phyloP scores from a whole-genome alignment of 2,797 vertebrate genomes.

The Arrhamphus sclerolepis region DNA sequence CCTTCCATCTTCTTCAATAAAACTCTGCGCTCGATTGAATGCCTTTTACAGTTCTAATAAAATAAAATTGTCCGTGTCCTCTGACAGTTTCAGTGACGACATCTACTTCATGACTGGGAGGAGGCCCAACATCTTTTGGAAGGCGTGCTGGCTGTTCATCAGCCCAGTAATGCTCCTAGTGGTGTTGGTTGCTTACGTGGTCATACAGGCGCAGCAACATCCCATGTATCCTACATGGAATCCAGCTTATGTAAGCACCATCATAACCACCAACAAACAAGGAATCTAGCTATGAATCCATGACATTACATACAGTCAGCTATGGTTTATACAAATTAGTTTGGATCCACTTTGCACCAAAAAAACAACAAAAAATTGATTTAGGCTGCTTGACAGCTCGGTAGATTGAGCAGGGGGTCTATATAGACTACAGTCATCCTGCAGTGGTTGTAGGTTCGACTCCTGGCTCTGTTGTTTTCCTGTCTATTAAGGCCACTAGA shows the following conservation, averaged over 20 bases:
- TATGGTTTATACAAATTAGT: too few species aligned
- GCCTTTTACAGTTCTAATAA: not conserved
- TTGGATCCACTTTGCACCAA: too few species aligned
- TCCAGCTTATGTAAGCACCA: constrained; percentile 82
- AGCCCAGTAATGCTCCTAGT: constrained; percentile 86
- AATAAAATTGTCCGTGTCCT: not conserved
- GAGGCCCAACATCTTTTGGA: constrained; percentile 86
- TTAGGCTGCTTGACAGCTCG: too few species aligned
- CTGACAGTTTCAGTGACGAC: constrained; percentile 86
- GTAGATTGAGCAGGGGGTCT: too few species aligned
- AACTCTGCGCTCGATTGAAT: not conserved
- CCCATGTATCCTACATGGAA: constrained; percentile 87
- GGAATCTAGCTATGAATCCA: too few species aligned
- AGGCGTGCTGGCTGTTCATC: constrained; percentile 84
- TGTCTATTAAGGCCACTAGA: too few species aligned
- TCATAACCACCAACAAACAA: too few species aligned
- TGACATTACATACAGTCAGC: too few species aligned
- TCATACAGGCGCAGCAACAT: constrained; percentile 69
- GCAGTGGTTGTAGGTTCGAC: too few species aligned
- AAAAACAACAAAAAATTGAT: too few species aligned
- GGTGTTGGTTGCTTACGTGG: constrained; percentile 83
- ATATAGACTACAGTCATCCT: too few species aligned
- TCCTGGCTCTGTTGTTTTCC: too few species aligned
- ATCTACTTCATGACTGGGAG: constrained; percentile 88
- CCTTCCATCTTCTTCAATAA: not conserved